phyloP scores from a whole-genome alignment of 2,888 invertebrate species.

The Andricus curvator region DNA sequence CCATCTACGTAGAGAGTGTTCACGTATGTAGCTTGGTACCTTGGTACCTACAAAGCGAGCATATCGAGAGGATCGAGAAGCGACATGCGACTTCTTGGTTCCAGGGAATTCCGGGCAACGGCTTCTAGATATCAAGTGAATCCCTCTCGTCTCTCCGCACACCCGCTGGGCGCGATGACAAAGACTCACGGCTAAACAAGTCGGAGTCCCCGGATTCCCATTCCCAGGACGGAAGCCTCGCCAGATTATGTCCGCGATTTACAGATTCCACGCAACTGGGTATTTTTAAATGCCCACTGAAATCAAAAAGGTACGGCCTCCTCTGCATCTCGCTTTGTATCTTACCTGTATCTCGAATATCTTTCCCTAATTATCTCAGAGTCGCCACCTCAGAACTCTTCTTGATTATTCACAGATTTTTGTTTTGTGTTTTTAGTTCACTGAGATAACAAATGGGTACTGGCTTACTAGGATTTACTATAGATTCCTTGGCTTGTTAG shows the following conservation, averaged over 20 bases:
- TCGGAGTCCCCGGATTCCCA: constrained; percentile 30
- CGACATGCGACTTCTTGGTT: constrained; percentile 7
- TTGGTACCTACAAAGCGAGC: constrained; percentile 20
- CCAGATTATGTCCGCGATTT: constrained; percentile 51
- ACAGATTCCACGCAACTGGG: constrained; percentile 36
- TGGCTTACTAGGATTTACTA: too few species aligned
- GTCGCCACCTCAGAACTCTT: neutral
- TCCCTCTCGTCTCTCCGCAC: constrained; percentile 25
- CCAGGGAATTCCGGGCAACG: constrained; percentile 35
- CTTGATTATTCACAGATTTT: constrained; percentile 13
- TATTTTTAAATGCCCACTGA: constrained; percentile 33
- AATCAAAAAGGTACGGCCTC: constrained; percentile 25
- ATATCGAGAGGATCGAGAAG: constrained; percentile 29
- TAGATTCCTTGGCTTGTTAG: too few species aligned
- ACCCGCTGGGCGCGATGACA: constrained; percentile 36
- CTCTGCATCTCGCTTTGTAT: constrained; percentile 31
- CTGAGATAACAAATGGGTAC: too few species aligned
- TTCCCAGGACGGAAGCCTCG: constrained; percentile 46
- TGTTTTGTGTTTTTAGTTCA: neutral
- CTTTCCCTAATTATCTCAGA: constrained; percentile 33
- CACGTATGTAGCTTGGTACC: neutral
- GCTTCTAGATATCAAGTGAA: constrained; percentile 33
- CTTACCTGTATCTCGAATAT: constrained; percentile 35
- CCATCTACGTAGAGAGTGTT: neutral
- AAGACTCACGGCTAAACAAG: constrained; percentile 23